phyloP scores from a whole-genome alignment of 1,140 invertebrate species.

The Trigoniulus corallinus region DNA sequence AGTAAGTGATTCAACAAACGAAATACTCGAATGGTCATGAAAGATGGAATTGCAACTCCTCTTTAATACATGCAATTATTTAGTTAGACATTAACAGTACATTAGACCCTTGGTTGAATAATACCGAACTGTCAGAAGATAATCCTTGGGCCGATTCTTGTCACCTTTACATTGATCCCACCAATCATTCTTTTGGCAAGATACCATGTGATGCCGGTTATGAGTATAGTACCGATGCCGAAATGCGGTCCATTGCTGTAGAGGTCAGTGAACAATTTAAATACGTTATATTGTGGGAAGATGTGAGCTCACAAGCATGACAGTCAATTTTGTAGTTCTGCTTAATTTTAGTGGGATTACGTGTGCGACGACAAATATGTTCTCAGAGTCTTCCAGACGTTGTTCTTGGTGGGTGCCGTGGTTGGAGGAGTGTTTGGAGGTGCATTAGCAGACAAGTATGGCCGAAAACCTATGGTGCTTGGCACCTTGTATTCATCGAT shows the following conservation, averaged over 20 bases:
- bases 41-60: too few relatives aligned
- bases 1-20: too few relatives aligned
- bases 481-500: slow-evolving; percentile 32
- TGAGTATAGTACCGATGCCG: slow-evolving; percentile 15
- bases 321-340: background rate
- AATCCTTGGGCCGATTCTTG: slow-evolving; percentile 13
- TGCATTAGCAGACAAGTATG: slow-evolving; percentile 32
- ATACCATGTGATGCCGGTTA: slow-evolving; percentile 19
- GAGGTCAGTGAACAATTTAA: slow-evolving; percentile 19
- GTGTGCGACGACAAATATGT: slow-evolving; percentile 32
- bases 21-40: too few relatives aligned
- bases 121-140: too few relatives aligned
- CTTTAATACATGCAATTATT: background rate
- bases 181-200: slow-evolving; percentile 15
- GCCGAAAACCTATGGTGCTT: slow-evolving; percentile 31
- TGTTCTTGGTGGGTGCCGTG: slow-evolving; percentile 33
- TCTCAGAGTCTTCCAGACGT: slow-evolving; percentile 25
- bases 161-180: slow-evolving; percentile 18
- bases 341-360: slow-evolving; percentile 29
- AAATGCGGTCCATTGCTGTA: slow-evolving; percentile 19
- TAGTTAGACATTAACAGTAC: background rate
- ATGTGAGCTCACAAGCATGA: background rate
- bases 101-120: too few relatives aligned
- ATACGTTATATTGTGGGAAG: background rate
- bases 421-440: slow-evolving; percentile 36